These are phyloP conservation scores for Myotis myotis DNA, from an alignment of 2,797 vertebrate genomes.

Conservation along the genomic window DNA sequence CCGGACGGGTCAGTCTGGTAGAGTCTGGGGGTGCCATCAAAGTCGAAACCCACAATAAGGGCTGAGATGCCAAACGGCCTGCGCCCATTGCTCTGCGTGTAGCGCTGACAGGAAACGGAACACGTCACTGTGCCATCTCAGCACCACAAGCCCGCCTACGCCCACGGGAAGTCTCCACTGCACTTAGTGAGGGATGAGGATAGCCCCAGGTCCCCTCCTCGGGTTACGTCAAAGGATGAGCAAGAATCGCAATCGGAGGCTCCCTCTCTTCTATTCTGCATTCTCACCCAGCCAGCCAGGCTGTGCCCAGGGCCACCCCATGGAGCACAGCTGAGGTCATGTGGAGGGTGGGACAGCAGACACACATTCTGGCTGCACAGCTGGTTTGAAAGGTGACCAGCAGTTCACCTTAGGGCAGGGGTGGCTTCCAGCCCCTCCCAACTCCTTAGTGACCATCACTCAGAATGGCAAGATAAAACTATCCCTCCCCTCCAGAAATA, in stretches of 20 bases:
- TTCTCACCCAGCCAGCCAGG: background rate
- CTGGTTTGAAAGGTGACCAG: background rate
- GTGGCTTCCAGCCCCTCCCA: background rate
- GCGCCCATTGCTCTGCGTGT: slow-evolving; percentile 91
- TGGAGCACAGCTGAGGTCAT: accelerated
- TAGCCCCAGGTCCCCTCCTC: background rate
- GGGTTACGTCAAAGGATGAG: background rate
- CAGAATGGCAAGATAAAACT: background rate
- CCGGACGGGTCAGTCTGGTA: slow-evolving; percentile 92
- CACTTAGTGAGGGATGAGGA: background rate
- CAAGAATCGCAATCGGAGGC: no score
- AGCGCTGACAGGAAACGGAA: slow-evolving; percentile 82
- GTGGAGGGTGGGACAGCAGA: no score
- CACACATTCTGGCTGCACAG: background rate
- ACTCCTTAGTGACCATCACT: background rate
- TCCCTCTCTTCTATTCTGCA: background rate
- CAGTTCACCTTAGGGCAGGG: background rate
- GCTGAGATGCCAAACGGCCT: slow-evolving; percentile 91
- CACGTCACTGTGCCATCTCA: accelerated
- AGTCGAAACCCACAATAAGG: slow-evolving; percentile 91
- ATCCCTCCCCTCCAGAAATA: background rate
- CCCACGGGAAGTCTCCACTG: accelerated
- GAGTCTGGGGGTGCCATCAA: slow-evolving; percentile 89
- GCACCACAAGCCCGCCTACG: no score
- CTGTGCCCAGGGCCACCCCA: background rate